Percentiles rank a stretch among this genome's conserved stretches.
These are phyloP conservation scores for Notamacropus eugenii DNA, from an alignment of 2,797 vertebrate genomes.

Conservation along the genomic window DNA sequence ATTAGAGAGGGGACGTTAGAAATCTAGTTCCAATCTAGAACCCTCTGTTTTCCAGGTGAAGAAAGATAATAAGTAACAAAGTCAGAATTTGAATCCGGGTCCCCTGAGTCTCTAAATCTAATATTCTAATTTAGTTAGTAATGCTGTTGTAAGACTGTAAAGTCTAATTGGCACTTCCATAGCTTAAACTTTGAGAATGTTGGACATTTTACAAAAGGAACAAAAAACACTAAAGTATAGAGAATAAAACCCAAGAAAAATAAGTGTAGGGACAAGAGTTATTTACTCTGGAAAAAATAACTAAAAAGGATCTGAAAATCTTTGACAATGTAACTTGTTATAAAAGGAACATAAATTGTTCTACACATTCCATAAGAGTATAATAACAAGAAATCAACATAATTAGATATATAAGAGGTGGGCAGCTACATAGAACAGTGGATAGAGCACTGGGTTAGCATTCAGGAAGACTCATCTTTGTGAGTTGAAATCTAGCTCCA, in stretches of 20 bases:
- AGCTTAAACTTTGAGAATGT: neutral
- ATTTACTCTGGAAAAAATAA: neutral
- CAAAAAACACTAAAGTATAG: neutral
- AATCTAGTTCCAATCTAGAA: neutral
- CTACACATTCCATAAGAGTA: neutral
- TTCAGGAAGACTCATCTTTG: neutral
- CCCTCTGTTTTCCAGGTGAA: neutral
- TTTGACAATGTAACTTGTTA: neutral
- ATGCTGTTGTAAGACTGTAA: neutral
- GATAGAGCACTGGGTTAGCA: neutral
- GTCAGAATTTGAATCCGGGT: neutral
- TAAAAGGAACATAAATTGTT: neutral
- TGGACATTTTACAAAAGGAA: neutral
- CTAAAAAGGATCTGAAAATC: neutral
- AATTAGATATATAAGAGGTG: neutral
- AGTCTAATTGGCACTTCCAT: neutral
- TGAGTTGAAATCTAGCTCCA: neutral
- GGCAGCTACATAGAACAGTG: neutral
- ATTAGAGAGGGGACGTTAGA: neutral
- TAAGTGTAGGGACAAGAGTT: neutral
- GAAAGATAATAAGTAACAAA: neutral
- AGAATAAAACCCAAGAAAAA: neutral
- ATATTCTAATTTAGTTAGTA: neutral
- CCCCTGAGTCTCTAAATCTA: neutral
- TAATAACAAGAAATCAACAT: neutral